A percentile compares a stretch with the other conserved stretches of the same genome.
Conservation (phyloP, 2,888 invertebrate species). For the Endomychus coccineus region DNA sequence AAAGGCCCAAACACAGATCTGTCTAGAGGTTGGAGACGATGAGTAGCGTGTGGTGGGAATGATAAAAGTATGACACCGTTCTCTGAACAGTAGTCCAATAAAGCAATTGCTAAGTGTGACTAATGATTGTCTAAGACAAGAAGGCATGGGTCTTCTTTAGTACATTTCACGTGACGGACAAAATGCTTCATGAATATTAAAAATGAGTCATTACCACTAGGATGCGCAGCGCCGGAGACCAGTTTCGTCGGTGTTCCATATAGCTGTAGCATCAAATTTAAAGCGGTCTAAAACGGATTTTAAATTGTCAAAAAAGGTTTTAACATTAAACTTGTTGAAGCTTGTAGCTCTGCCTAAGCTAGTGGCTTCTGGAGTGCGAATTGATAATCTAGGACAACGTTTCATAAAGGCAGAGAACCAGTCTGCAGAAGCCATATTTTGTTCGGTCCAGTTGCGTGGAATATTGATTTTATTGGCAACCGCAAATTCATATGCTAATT, state of each 20-base stretch:
- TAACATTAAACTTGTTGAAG: slow-evolving; percentile 16
- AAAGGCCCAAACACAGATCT: slow-evolving; percentile 15
- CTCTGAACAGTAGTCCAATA: slow-evolving; percentile 5
- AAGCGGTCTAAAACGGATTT: slow-evolving; percentile 8
- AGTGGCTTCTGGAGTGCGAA: slow-evolving; percentile 12
- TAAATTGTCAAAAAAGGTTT: slow-evolving; percentile 14
- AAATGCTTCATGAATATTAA: slow-evolving; percentile 6
- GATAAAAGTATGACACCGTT: slow-evolving; percentile 5
- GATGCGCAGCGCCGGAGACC: background rate
- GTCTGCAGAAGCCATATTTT: slow-evolving; percentile 15
- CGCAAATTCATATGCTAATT: slow-evolving; percentile 11
- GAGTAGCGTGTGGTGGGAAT: slow-evolving; percentile 10
- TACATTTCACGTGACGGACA: background rate
- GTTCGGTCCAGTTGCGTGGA: slow-evolving; percentile 11
- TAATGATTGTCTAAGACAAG: slow-evolving; percentile 3
- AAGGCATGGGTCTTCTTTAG: background rate
- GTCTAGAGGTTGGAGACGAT: slow-evolving; percentile 17
- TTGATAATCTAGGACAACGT: slow-evolving; percentile 8
- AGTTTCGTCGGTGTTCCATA: slow-evolving; percentile 12
- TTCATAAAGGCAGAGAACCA: slow-evolving; percentile 16
- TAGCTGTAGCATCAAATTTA: slow-evolving; percentile 7
- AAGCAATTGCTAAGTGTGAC: slow-evolving; percentile 3
- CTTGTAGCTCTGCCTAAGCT: slow-evolving; percentile 18
- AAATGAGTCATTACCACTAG: slow-evolving; percentile 4
- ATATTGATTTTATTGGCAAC: slow-evolving; percentile 8